A percentile compares a stretch with the other conserved stretches of the same genome.
These are phyloP conservation scores for Chymomyza fuscimana DNA, from an alignment of 2,888 invertebrate species.

Conservation along the genomic window DNA sequence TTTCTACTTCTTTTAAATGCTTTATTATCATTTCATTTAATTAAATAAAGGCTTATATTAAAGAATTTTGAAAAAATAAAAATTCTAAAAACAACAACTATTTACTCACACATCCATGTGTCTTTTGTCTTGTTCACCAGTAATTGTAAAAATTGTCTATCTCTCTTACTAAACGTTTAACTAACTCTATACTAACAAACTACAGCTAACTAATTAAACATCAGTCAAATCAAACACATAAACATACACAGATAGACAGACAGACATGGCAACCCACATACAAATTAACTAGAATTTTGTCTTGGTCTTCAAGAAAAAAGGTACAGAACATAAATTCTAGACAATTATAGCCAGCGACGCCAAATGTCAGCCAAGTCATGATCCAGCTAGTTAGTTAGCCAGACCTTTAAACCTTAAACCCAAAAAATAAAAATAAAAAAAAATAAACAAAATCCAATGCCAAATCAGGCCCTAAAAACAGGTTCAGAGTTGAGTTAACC, in stretches of 20 bases:
- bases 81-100: slow-evolving; percentile 46
- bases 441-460: slow-evolving; percentile 37
- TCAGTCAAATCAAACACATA: slow-evolving; percentile 4
- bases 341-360: slow-evolving; percentile 74
- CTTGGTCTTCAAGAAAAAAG: slow-evolving; percentile 44
- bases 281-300: slow-evolving; percentile 60
- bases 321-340: slow-evolving; percentile 73
- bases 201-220: slow-evolving; percentile 52
- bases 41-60: slow-evolving; percentile 18
- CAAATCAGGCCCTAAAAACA: slow-evolving; percentile 72
- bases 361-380: slow-evolving; percentile 62
- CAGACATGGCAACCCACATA: slow-evolving; percentile 19
- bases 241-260: slow-evolving; percentile 45
- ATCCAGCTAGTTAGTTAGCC: slow-evolving; percentile 66
- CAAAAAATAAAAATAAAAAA: slow-evolving; percentile 4
- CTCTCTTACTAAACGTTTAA: slow-evolving; percentile 24
- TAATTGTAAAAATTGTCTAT: slow-evolving; percentile 48
- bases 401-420: slow-evolving; percentile 23
- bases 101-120: slow-evolving; percentile 79
- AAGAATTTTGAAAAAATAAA: slow-evolving; percentile 41
- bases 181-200: slow-evolving; percentile 26
- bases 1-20: slow-evolving; percentile 39
- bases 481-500: slow-evolving; percentile 49
- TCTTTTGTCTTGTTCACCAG: slow-evolving; percentile 80
- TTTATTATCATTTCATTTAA: slow-evolving; percentile 56